Evolutionary conservation across 2,113 vertebrate species (phyloP).

Genomic region (Oncorhynchus keta): DNA sequence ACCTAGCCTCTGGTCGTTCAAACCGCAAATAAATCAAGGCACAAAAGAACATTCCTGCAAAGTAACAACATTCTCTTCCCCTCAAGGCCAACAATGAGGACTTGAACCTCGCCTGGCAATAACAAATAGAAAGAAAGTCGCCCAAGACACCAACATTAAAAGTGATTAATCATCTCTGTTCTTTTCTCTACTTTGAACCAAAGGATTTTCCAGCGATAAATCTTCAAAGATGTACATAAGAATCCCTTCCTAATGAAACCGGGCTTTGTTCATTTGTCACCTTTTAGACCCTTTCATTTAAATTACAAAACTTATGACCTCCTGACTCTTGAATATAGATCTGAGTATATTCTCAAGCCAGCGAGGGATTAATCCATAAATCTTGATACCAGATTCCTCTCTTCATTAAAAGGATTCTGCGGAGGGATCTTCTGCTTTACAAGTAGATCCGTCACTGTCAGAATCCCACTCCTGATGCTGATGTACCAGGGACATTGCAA

Average conservation of each 20-base stretch:
- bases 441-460: constrained; percentile 60
- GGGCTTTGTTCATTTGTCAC: constrained; percentile 87
- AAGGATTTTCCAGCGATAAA: constrained; percentile 92
- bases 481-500: constrained; percentile 37
- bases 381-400: constrained; percentile 71
- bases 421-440: constrained; percentile 47
- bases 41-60: constrained; percentile 77
- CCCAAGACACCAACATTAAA: constrained; percentile 93
- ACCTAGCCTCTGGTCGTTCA: constrained; percentile 83
- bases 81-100: constrained; percentile 79
- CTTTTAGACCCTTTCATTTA: constrained; percentile 84
- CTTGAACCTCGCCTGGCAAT: constrained; percentile 86
- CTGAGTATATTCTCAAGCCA: constrained; percentile 76
- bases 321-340: constrained; percentile 80
- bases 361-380: constrained; percentile 80
- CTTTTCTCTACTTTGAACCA: constrained; percentile 79
- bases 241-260: constrained; percentile 90
- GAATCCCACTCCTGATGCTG: constrained; percentile 48
- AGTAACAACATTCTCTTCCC: constrained; percentile 83
- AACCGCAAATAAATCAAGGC: constrained; percentile 90
- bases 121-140: constrained; percentile 98
- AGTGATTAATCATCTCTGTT: constrained; percentile 96
- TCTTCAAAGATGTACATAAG: constrained; percentile 98
- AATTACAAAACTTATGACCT: constrained; percentile 85
- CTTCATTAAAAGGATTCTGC: constrained; percentile 69